phyloP scores from a whole-genome alignment of 2,888 invertebrate genomes.

The Steromphala cineraria region DNA sequence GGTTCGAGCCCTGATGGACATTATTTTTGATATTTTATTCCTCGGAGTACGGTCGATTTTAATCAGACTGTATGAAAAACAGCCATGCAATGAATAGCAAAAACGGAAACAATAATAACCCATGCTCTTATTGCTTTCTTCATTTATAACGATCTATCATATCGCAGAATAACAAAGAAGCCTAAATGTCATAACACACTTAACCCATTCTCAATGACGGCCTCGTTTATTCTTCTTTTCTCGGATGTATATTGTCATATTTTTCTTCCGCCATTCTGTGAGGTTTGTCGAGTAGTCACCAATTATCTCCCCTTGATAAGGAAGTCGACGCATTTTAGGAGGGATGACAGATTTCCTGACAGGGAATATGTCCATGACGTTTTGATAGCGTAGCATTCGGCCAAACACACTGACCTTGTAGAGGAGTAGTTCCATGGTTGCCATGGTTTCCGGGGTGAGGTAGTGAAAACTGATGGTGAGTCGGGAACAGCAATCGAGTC shows the following conservation, averaged over 20 bases:
- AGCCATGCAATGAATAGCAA: no score
- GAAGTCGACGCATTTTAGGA: background rate
- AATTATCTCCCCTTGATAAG: background rate
- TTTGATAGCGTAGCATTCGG: background rate
- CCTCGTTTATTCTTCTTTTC: background rate
- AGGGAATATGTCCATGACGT: background rate
- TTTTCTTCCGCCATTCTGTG: constrained; percentile 12
- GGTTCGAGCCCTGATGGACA: no score
- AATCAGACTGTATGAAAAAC: no score
- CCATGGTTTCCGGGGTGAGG: constrained; percentile 87
- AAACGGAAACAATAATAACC: no score
- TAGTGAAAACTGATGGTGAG: constrained; percentile 93
- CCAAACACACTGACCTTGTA: constrained; percentile 78
- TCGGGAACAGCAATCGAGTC: constrained; percentile 53
- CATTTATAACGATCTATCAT: no score
- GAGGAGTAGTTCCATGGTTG: constrained; percentile 93
- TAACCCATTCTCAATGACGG: no score
- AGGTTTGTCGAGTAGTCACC: constrained; percentile 6
- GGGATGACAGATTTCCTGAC: background rate
- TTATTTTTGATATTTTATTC: no score
- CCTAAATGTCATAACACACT: no score
- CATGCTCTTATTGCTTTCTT: no score
- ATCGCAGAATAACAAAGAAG: no score
- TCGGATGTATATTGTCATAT: constrained; percentile 8
- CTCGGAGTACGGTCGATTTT: no score